Base-by-base conservation (phyloP, 2,113 vertebrate species). In the Cebidichthys violaceus region DNA sequence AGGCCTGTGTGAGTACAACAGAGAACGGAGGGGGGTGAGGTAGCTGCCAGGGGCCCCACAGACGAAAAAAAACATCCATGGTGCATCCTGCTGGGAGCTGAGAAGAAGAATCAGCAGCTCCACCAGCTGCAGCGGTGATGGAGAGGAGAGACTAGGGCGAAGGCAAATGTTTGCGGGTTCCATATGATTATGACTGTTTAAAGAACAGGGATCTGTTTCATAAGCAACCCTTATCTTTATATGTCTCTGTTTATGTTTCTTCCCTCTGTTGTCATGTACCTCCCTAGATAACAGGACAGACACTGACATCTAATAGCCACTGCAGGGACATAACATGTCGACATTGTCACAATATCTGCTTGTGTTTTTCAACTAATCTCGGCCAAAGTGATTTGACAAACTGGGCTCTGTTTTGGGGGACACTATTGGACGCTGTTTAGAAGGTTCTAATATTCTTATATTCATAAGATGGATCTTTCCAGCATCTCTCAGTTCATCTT, bases 1-100 rank as follows among this genome's bases (percentile, higher is more conserved):
- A 90, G 79, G 76, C 60, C 70, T 60, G 89, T 85, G 82, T 80
- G 89, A 75, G 74, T 77, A 33, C 75, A 43, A 55, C 77, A 64
- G 54, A 59, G 67, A 77, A 18, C 39, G 39, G 37, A 37, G 75
- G 67, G 65, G 68, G 66, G 83, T 47, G 43, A 9, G 52, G 75
- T 54, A 35, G 24, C 78, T 64, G 41, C 77, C 79, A 59, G 69
- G 57, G 71, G 67, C 77, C 77, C 77, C 79, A 9, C 35, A 81
- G 76, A 87, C 83, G 82, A 75, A 64, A 74, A 67, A 67, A 85
- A 64, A 24, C 72, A 68, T 64, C 75, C 47, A 4, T 20, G 20
- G 67, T 76, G 35, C 31, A 41, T 79, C 74, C 70, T 72, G 81
- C 47, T 79, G 39, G 27, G 75, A 43, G 60, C 59, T 14, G 50